These are phyloP conservation scores for Acrocephalus kingi DNA, from an alignment of 2,113 vertebrate genomes.

Conservation along the genomic window DNA sequence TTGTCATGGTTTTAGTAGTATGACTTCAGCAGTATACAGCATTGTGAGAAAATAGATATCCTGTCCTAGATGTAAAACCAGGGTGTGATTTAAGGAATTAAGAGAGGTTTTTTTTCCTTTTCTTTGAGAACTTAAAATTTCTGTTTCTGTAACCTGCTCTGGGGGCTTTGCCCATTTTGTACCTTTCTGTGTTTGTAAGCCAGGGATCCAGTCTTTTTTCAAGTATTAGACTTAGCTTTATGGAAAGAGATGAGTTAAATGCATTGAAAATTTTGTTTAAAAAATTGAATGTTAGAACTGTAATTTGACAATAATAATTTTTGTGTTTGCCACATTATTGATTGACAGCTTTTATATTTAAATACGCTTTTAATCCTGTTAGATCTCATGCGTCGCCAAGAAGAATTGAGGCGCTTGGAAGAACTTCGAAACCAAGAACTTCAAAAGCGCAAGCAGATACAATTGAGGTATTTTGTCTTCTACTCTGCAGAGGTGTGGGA, in stretches of 20 bases:
- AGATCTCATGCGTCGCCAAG: slow-evolving; percentile 98
- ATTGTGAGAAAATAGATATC: not conserved
- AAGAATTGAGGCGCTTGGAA: slow-evolving; percentile 94
- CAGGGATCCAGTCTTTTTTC: not conserved
- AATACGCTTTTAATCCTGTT: not conserved
- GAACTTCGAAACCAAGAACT: slow-evolving; percentile 97
- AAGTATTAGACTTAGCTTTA: not conserved
- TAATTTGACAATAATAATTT: not conserved
- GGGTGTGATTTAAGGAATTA: not conserved
- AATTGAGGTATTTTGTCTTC: slow-evolving; percentile 84
- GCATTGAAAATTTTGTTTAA: not conserved
- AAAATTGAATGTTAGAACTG: not conserved
- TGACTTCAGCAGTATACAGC: not conserved
- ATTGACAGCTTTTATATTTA: not conserved
- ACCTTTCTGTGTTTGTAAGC: not conserved
- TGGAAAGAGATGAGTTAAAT: not conserved
- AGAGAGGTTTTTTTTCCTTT: not conserved
- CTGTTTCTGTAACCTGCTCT: not conserved
- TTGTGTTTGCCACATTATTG: not conserved
- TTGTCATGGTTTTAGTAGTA: not conserved
- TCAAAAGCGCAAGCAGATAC: slow-evolving; percentile 96
- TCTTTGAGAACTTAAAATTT: not conserved
- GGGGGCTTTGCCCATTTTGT: not conserved
- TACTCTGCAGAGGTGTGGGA: not conserved
- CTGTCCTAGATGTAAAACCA: not conserved